Conservation (phyloP, 1,140 invertebrate species). For the Papilio polyxenes region DNA sequence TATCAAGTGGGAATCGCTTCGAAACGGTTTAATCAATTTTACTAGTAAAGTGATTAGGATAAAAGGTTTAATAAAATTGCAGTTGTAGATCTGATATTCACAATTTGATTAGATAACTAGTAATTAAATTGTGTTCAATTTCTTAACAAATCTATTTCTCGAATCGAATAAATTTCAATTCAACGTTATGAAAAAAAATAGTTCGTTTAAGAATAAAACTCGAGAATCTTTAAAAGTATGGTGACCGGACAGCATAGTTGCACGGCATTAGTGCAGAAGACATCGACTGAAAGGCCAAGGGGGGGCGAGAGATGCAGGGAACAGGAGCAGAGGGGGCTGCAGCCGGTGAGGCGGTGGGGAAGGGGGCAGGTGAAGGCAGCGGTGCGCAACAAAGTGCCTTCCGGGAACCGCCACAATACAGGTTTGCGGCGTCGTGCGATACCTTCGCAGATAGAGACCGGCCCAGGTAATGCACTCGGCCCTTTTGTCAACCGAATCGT, state of each 20-base stretch:
- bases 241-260: slow-evolving; percentile 14
- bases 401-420: slow-evolving; percentile 78
- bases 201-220: neutral
- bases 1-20: neutral
- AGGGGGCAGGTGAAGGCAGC: slow-evolving; percentile 54
- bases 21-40: neutral
- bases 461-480: slow-evolving; percentile 63
- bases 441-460: slow-evolving; percentile 75
- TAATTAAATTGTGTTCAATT: too few relatives aligned
- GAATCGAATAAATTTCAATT: too few relatives aligned
- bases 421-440: slow-evolving; percentile 78
- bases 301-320: neutral
- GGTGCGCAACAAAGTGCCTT: slow-evolving; percentile 76
- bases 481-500: slow-evolving; percentile 69
- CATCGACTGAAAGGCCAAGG: slow-evolving; percentile 21
- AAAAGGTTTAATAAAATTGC: neutral
- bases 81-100: too few relatives aligned
- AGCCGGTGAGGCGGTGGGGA: slow-evolving; percentile 33
- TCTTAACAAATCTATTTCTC: too few relatives aligned
- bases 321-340: slow-evolving; percentile 47
- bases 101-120: too few relatives aligned
- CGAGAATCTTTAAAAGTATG: neutral
- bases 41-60: neutral
- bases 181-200: neutral
- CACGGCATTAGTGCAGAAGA: slow-evolving; percentile 8